Evolutionary conservation across 1,140 invertebrate species (phyloP).

Genomic region (Mactra quadrangularis): DNA sequence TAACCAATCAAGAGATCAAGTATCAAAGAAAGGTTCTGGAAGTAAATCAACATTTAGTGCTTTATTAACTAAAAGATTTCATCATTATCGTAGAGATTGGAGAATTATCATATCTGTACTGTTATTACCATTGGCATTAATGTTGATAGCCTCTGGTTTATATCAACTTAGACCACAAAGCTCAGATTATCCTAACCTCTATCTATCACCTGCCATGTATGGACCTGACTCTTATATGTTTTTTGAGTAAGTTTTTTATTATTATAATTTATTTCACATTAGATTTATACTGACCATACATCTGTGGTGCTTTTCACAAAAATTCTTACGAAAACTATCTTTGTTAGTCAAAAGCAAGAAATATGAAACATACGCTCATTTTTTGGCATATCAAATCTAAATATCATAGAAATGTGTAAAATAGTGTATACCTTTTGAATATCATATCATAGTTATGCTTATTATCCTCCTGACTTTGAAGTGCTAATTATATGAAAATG

Average conservation of each 20-base stretch:
- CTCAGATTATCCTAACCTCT: conserved; percentile 68
- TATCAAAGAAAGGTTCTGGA: too few relatives aligned
- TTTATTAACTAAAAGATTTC: conserved; percentile 79
- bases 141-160: conserved; percentile 75
- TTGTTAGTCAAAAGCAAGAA: too few relatives aligned
- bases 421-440: too few relatives aligned
- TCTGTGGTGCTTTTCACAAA: too few relatives aligned
- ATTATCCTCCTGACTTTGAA: too few relatives aligned
- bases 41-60: conserved; percentile 15
- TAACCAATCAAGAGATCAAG: too few relatives aligned
- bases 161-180: conserved; percentile 68
- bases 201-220: conserved; percentile 80
- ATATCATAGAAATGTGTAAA: too few relatives aligned
- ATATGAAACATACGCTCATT: too few relatives aligned
- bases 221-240: conserved; percentile 76
- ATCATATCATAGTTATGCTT: too few relatives aligned
- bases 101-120: conserved; percentile 74
- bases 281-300: too few relatives aligned
- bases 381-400: too few relatives aligned
- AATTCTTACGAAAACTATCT: neutral
- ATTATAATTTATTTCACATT: neutral
- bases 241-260: conserved; percentile 69
- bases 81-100: conserved; percentile 80
- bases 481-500: too few relatives aligned
- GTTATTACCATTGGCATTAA: conserved; percentile 76